phyloP scores from a whole-genome alignment of 1,140 invertebrate species.

The Nasonia vitripennis region DNA sequence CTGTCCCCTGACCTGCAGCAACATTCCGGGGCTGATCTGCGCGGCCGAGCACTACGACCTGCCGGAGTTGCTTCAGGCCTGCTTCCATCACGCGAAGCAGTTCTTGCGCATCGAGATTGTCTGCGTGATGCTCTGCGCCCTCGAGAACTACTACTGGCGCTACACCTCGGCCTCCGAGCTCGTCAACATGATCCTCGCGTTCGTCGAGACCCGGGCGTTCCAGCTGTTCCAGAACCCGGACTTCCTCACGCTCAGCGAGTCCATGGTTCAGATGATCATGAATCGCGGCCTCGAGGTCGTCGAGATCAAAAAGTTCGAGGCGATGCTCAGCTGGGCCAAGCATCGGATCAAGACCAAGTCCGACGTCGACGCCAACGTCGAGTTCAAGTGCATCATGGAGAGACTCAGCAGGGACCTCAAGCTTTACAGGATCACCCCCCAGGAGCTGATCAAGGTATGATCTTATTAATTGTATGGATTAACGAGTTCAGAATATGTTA shows the following conservation, averaged over 20 bases:
- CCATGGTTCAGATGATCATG: constrained; percentile 97
- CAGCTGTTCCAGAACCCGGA: constrained; percentile 88
- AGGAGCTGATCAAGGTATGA: constrained; percentile 90
- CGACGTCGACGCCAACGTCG: constrained; percentile 89
- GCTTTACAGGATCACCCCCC: constrained; percentile 92
- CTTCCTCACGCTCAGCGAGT: constrained; percentile 92
- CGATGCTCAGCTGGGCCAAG: constrained; percentile 92
- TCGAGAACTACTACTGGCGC: constrained; percentile 97
- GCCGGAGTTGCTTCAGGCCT: constrained; percentile 93
- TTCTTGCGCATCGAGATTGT: constrained; percentile 94
- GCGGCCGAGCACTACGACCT: constrained; percentile 96
- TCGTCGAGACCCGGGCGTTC: constrained; percentile 89
- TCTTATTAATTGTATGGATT: too few species aligned
- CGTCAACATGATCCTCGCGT: constrained; percentile 95
- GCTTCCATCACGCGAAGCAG: constrained; percentile 96
- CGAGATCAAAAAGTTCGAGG: constrained; percentile 95
- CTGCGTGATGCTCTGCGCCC: constrained; percentile 92
- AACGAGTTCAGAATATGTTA: background rate
- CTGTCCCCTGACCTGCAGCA: constrained; percentile 92
- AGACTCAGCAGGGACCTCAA: constrained; percentile 91
- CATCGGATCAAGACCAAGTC: constrained; percentile 85
- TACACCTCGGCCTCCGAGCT: constrained; percentile 95
- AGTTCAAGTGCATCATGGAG: constrained; percentile 95
- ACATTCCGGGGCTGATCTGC: constrained; percentile 94
- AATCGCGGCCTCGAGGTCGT: constrained; percentile 88